Base-by-base conservation (phyloP, 2,797 vertebrate species). In the Amblyopsis hoosieri region DNA sequence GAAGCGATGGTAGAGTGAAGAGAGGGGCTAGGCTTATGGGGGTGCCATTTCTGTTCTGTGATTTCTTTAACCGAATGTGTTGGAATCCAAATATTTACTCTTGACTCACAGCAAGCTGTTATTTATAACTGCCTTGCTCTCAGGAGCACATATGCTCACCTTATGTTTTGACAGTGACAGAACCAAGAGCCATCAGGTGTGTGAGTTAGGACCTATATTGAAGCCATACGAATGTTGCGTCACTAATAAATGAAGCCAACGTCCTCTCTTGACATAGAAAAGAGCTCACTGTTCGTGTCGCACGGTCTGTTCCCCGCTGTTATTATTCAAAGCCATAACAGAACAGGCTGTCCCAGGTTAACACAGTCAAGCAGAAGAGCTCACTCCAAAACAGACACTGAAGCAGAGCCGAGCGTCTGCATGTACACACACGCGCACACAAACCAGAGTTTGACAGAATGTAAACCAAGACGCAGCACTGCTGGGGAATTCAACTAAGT, bases 61-160 rank as follows among this genome's bases (percentile, higher is more conserved):
- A 15, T 15, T 57, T 46, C 57, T 50, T 59, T 13, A 8, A 37
- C 33, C 29, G 0, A 57, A 67, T 1, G 19, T 37, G 19, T 46
- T 23, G 64, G 50, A 13, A 54, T 76, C 69, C 56, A 78, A 67
- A 71, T 67, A 61, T 66, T 52, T 50, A 55, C 52, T 55, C 56
- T 57, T 54, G 19, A 57, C 48, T 54, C 1, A 3, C 23, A 48
- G 57, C 45, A 50, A 62, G 64, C 42, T 12, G 19, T 68, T 75
- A 78, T 81, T 81, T 80, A 73, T 57, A 72, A 66, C 67, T 1
- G 45, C 54, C 62, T 60, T 48, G 2, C 31, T 60, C 45, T 37
- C n/a, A 13, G 1, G 55, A 12, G 45, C 59, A 67, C 37, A 52
- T 17, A 33, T 17, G 7, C 12, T 57, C 52, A 19, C 47, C 42